Percentiles rank a stretch among this genome's conserved stretches.
phyloP scores from a whole-genome alignment of 2,797 vertebrate species.

The Brachymystax lenok region DNA sequence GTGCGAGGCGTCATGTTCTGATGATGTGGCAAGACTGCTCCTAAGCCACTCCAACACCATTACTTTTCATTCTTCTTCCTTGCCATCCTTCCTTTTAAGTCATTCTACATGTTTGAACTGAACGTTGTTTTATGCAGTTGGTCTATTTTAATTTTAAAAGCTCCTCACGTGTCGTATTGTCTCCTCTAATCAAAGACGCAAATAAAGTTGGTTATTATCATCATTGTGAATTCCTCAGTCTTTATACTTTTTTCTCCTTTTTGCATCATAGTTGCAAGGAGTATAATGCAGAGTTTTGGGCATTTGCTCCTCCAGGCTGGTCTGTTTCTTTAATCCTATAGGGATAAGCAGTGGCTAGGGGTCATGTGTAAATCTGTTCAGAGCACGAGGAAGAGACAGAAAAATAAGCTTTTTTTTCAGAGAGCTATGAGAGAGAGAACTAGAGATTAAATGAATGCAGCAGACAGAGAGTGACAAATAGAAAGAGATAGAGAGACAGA shows the following conservation, averaged over 20 bases:
- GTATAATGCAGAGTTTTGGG: neutral
- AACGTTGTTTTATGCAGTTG: neutral
- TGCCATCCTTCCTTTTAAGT: neutral
- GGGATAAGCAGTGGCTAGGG: slow-evolving; percentile 32
- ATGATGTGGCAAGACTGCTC: neutral
- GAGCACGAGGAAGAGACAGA: slow-evolving; percentile 17
- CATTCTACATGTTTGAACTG: neutral
- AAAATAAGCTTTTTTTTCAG: slow-evolving; percentile 17
- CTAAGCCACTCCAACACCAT: neutral
- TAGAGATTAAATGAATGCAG: neutral
- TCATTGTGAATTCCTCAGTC: neutral
- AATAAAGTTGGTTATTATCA: neutral
- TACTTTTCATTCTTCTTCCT: neutral
- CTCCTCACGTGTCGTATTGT: neutral
- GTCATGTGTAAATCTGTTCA: slow-evolving; percentile 44
- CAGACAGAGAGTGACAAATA: neutral
- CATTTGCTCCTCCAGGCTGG: slow-evolving; percentile 13
- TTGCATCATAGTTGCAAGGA: neutral
- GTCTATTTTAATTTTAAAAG: neutral
- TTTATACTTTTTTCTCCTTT: neutral
- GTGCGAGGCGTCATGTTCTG: neutral
- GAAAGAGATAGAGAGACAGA: neutral
- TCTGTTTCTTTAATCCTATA: slow-evolving; percentile 24
- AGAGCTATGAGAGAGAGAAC: neutral
- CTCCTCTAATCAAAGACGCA: neutral